Conservation (phyloP, 2,888 invertebrate genomes). For the Drosophila putrida region DNA sequence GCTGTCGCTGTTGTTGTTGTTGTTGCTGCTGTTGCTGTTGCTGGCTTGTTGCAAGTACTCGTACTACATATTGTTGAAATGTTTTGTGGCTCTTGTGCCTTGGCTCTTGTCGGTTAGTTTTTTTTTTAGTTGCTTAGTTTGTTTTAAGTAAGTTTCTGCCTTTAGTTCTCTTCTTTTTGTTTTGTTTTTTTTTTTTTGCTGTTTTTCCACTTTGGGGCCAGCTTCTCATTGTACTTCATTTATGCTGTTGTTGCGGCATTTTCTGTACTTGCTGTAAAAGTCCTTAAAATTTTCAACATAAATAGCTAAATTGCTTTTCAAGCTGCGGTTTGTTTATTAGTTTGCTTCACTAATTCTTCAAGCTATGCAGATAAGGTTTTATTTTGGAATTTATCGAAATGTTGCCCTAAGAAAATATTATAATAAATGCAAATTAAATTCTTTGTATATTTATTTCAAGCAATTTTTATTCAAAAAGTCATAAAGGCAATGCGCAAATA, state of each 20-base stretch:
- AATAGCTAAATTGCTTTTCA: constrained; percentile 24
- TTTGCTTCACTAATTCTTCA: constrained; percentile 23
- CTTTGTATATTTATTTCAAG: constrained; percentile 16
- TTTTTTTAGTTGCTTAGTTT: constrained; percentile 45
- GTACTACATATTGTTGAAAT: constrained; percentile 52
- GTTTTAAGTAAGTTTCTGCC: constrained; percentile 39
- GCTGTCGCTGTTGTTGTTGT: constrained; percentile 15
- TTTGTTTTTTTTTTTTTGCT: background rate
- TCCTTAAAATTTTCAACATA: constrained; percentile 17
- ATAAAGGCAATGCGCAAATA: constrained; percentile 28
- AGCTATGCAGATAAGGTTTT: constrained; percentile 7
- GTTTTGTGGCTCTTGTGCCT: constrained; percentile 46
- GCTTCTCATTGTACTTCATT: constrained; percentile 24
- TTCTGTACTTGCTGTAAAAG: constrained; percentile 10
- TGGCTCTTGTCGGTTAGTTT: constrained; percentile 31
- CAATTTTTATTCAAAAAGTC: constrained; percentile 30
- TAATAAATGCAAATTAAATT: constrained; percentile 48
- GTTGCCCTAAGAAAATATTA: background rate
- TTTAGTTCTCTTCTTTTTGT: constrained; percentile 13
- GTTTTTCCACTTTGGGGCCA: constrained; percentile 10
- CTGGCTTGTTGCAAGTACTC: constrained; percentile 39
- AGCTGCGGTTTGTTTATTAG: constrained; percentile 32
- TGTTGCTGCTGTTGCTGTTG: constrained; percentile 21
- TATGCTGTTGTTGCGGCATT: constrained; percentile 34
- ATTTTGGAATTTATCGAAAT: constrained; percentile 2